Evolutionary conservation across 2,888 invertebrate genomes (phyloP).

Genomic region (Cancer borealis): DNA sequence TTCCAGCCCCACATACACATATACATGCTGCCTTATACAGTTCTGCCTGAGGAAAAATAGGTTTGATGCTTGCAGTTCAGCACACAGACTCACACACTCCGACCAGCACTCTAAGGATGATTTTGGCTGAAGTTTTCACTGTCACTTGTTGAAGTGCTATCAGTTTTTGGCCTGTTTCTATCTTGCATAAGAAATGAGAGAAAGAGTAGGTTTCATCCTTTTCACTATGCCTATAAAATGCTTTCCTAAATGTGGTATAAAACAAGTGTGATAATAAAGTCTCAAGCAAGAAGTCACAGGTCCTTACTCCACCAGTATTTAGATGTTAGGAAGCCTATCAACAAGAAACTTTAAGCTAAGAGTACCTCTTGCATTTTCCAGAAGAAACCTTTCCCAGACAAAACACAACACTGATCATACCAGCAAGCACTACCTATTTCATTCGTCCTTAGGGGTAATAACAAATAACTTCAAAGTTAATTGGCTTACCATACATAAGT

Average conservation of each 20-base stretch:
- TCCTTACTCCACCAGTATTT: slow-evolving; percentile 63
- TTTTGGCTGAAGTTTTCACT: slow-evolving; percentile 45
- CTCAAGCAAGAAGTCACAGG: slow-evolving; percentile 66
- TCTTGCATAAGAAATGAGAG: slow-evolving; percentile 58
- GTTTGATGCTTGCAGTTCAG: slow-evolving; percentile 56
- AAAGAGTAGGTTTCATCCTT: slow-evolving; percentile 56
- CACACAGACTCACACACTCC: slow-evolving; percentile 44
- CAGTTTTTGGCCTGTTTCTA: slow-evolving; percentile 52
- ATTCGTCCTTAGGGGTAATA: slow-evolving; percentile 67
- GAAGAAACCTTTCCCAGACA: slow-evolving; percentile 62
- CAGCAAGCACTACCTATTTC: slow-evolving; percentile 71
- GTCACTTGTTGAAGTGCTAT: slow-evolving; percentile 56
- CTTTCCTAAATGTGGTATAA: slow-evolving; percentile 65
- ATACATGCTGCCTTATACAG: background rate
- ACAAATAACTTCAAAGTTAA: slow-evolving; percentile 62
- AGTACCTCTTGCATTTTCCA: slow-evolving; percentile 66
- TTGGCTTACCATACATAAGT: slow-evolving; percentile 64
- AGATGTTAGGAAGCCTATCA: slow-evolving; percentile 71
- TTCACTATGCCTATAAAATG: slow-evolving; percentile 63
- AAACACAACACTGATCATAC: slow-evolving; percentile 69
- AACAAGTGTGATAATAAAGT: slow-evolving; percentile 63
- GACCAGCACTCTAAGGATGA: slow-evolving; percentile 43
- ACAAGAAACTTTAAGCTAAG: slow-evolving; percentile 70
- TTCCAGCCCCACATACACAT: slow-evolving; percentile 38
- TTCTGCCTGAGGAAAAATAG: slow-evolving; percentile 23